phyloP scores from a whole-genome alignment of 2,797 vertebrate species.

The Sorex maritimensis region DNA sequence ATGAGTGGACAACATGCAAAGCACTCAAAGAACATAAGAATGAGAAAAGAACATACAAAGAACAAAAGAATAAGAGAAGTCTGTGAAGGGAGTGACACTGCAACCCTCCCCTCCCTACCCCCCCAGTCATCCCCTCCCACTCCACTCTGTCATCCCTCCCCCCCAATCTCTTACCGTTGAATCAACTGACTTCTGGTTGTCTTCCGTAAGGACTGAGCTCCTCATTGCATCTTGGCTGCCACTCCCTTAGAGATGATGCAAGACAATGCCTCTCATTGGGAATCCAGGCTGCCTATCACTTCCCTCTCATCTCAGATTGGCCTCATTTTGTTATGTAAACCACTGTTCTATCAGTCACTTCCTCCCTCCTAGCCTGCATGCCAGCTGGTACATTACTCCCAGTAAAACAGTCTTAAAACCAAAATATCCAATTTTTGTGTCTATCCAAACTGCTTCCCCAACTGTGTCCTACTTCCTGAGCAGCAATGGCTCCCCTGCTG shows the following conservation, averaged over 20 bases:
- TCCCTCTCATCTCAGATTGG: constrained; percentile 35
- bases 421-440: background rate
- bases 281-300: constrained; percentile 38
- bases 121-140: rapidly evolving
- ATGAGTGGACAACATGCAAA: background rate
- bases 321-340: constrained; percentile 22
- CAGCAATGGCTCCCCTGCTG: background rate
- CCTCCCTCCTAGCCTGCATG: constrained; percentile 9
- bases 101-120: rapidly evolving
- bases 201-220: background rate
- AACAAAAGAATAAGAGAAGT: background rate
- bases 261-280: background rate
- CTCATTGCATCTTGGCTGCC: background rate
- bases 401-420: background rate
- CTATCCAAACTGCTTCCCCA: background rate
- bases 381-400: constrained; percentile 31
- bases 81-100: background rate
- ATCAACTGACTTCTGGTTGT: background rate
- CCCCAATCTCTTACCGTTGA: background rate
- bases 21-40: background rate
- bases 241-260: background rate
- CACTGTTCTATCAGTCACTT: constrained; percentile 12
- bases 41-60: background rate
- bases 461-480: background rate
- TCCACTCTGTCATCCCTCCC: too few species aligned